Conservation (phyloP, 35 echinoderm and acorn worm genomes). For the Lytechinus pictus region DNA sequence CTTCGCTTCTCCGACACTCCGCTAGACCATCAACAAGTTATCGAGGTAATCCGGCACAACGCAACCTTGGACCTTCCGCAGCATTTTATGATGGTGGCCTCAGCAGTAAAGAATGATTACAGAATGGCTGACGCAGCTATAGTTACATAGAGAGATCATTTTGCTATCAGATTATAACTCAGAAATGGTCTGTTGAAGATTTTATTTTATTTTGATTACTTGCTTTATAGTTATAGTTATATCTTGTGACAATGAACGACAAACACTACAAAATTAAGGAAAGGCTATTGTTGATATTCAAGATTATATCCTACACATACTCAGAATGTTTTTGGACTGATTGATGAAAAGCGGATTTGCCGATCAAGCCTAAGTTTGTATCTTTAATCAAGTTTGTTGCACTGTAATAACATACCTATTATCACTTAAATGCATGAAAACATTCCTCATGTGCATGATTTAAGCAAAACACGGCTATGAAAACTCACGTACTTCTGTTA, state of each 20-base stretch:
- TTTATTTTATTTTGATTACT: neutral
- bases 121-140: neutral
- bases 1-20: constrained; percentile 85
- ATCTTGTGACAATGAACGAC: neutral
- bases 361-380: too few relatives aligned
- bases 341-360: too few relatives aligned
- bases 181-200: neutral
- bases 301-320: neutral
- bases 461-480: too few relatives aligned
- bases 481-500: too few relatives aligned
- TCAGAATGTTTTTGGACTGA: too few relatives aligned
- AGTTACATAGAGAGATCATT: neutral
- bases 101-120: neutral
- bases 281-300: neutral
- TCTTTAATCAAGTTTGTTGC: too few relatives aligned
- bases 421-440: too few relatives aligned
- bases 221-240: neutral
- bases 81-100: neutral
- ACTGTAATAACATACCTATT: too few relatives aligned
- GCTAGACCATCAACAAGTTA: neutral
- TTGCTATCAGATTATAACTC: neutral
- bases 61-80: neutral
- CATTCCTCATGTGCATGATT: too few relatives aligned
- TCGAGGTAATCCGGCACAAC: neutral
- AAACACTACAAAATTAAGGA: neutral